Conservation (phyloP, 1,140 invertebrate genomes). For the Trissolcus basalis region DNA sequence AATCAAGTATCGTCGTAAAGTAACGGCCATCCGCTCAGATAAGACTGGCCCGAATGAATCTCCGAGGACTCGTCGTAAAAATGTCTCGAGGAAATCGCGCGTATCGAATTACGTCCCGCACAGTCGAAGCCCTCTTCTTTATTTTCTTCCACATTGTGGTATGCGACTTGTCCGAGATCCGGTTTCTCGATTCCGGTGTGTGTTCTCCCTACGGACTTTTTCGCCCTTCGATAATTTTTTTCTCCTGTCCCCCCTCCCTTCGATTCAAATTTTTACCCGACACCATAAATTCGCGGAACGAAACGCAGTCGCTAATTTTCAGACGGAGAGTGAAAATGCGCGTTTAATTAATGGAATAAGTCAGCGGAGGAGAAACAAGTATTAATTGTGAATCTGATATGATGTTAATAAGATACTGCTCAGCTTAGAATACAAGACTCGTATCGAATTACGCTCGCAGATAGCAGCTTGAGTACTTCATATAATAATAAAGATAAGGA, state of each 20-base stretch:
- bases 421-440: neutral
- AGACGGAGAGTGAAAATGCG: neutral
- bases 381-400: constrained; percentile 3
- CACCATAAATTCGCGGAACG: constrained; percentile 16
- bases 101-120: constrained; percentile 58
- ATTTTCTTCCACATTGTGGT: constrained; percentile 55
- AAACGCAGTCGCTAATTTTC: constrained; percentile 15
- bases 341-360: neutral
- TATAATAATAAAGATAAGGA: constrained; percentile 2
- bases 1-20: constrained; percentile 58
- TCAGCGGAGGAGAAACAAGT: neutral
- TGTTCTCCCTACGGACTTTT: constrained; percentile 21
- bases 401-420: constrained; percentile 6
- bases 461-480: constrained; percentile 3
- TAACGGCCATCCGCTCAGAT: constrained; percentile 45
- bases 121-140: constrained; percentile 42
- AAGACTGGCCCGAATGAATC: constrained; percentile 56
- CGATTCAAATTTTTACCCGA: constrained; percentile 36
- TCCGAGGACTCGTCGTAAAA: constrained; percentile 55
- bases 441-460: neutral
- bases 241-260: too few relatives aligned
- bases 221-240: constrained; percentile 38
- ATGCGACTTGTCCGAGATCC: constrained; percentile 53
- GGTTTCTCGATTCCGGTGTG: constrained; percentile 55
- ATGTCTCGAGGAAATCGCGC: constrained; percentile 54